Percentiles rank a stretch among this genome's conserved stretches.
phyloP scores from a whole-genome alignment of 2,797 vertebrate genomes.

The Falco concolor region DNA sequence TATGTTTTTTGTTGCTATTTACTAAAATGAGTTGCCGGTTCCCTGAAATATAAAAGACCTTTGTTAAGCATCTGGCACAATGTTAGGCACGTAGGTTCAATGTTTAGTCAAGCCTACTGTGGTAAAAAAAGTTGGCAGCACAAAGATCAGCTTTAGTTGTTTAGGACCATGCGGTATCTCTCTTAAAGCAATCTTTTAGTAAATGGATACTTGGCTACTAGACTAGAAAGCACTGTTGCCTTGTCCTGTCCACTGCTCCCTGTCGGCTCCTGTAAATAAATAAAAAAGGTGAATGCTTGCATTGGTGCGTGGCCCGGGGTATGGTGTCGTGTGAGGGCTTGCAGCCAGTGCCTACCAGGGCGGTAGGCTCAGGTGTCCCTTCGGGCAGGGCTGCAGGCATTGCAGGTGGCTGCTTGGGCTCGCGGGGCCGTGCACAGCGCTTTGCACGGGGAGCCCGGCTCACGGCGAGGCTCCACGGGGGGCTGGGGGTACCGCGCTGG shows the following conservation, averaged over 20 bases:
- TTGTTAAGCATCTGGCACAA: background rate
- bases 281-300: rapidly evolving
- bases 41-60: rapidly evolving
- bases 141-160: rapidly evolving
- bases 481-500: background rate
- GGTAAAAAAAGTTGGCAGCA: too few relatives aligned
- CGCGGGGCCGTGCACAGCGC: rapidly evolving
- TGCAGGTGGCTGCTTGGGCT: rapidly evolving
- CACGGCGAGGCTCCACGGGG: rapidly evolving
- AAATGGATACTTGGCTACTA: too few relatives aligned
- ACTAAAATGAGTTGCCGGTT: rapidly evolving
- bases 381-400: background rate
- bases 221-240: background rate
- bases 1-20: background rate
- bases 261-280: rapidly evolving
- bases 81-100: rapidly evolving
- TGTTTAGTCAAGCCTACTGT: too few relatives aligned
- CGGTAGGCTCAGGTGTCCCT: background rate
- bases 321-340: too few relatives aligned
- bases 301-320: rapidly evolving
- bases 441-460: background rate
- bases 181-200: background rate
- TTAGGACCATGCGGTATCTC: background rate
- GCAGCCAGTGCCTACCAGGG: background rate
- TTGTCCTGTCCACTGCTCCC: background rate